phyloP scores from a whole-genome alignment of 2,888 invertebrate species.

The Incurvaria masculella region DNA sequence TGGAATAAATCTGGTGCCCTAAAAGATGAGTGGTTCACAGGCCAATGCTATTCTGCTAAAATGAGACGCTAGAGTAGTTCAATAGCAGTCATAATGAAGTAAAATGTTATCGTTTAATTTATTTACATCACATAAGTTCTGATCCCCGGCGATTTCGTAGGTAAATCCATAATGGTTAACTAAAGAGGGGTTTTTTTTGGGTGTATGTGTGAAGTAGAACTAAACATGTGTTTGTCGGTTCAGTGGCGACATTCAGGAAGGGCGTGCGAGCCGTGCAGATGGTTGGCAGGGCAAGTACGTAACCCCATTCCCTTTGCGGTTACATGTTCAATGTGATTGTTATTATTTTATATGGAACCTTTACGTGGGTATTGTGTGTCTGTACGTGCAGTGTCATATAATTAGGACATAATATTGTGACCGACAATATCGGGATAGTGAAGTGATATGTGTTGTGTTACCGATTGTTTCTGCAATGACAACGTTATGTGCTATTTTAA shows the following conservation, averaged over 20 bases:
- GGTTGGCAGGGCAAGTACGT: constrained; percentile 99
- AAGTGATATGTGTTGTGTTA: neutral
- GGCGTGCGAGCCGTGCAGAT: constrained; percentile 99
- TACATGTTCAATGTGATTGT: neutral
- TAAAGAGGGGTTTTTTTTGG: too few relatives aligned
- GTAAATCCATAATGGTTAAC: too few relatives aligned
- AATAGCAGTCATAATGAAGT: too few relatives aligned
- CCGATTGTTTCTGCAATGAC: neutral
- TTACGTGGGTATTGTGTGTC: neutral
- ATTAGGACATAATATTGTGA: neutral
- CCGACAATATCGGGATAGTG: neutral
- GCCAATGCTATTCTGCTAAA: too few relatives aligned
- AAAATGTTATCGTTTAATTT: too few relatives aligned
- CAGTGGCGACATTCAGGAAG: constrained; percentile 99
- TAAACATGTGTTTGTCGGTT: constrained; percentile 41
- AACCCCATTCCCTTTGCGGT: constrained; percentile 30
- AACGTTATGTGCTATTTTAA: neutral
- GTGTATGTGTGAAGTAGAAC: too few relatives aligned
- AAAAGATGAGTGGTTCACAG: neutral
- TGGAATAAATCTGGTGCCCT: too few relatives aligned
- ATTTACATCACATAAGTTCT: too few relatives aligned
- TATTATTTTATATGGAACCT: neutral
- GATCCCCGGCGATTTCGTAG: too few relatives aligned
- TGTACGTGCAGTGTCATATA: neutral
- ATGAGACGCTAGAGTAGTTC: too few relatives aligned